Evolutionary conservation across 2,113 vertebrate species (phyloP), one percentile per base, ranked within the genome.

Genomic region (Pleuronectes platessa): DNA sequence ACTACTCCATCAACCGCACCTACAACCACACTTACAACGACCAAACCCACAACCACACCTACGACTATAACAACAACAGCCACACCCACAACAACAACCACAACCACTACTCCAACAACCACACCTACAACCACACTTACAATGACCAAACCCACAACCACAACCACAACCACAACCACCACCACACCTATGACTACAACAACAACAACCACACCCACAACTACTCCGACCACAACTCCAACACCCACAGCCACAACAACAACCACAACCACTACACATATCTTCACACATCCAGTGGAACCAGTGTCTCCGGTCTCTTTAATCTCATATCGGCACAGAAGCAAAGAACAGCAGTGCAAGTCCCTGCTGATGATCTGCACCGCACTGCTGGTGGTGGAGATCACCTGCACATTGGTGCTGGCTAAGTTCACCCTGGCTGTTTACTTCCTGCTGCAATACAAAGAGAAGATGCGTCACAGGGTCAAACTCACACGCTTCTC

Each of bases 401-500:
- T 87, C 1, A 77, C 18, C 37, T 94, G 85, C 71, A 85, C 65
- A 0, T 0, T 94, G 3, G 84, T 87, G 0, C 76, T 94, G 17
- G 87, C 66, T 0, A 89, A 88, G 73, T 85, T 93, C 0, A 61
- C 71, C 0, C 45, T 90, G 2, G 83, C 89, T 2, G 77, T 97
- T 20, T 92, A 84, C 75, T 74, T 14, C 3, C 89, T 93, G 76
- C 80, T 92, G 2, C 72, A 90, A 56, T 1, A 10, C 21, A 82
- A 78, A 21, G 79, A 92, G 69, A 90, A 61, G 37, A 35, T 82
- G 17, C 51, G 79, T 55, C 61, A 82, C 27, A 66, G 60, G 64
- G 76, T 95, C 61, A 93, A 84, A 73, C 90, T 95, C 21, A 94
- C 91, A 0, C 87, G 9, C 17, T 94, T 94, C 60, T 90, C 93